phyloP scores from a whole-genome alignment of 1,140 invertebrate species.

The Panulirus ornatus region DNA sequence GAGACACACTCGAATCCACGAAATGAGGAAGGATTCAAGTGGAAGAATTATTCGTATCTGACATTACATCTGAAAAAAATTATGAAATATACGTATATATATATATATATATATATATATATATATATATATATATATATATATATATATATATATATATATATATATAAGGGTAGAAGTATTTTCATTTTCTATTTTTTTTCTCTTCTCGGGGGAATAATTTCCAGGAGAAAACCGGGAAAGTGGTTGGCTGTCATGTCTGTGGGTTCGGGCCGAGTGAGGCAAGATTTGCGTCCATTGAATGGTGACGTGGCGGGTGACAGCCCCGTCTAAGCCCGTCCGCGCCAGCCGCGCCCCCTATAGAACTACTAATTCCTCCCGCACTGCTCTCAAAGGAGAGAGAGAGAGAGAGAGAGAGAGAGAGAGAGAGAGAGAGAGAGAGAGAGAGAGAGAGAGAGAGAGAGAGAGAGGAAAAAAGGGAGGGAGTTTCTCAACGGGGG shows the following conservation, averaged over 20 bases:
- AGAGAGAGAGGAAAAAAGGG: constrained; percentile 30
- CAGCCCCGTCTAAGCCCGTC: not conserved
- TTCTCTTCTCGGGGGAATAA: too few relatives aligned
- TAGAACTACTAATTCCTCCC: constrained; percentile 19
- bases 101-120: constrained; percentile 26
- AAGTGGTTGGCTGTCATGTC: too few relatives aligned
- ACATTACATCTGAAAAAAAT: too few relatives aligned
- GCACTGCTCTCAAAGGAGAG: not conserved
- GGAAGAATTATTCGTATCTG: too few relatives aligned
- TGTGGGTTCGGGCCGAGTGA: too few relatives aligned
- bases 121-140: constrained; percentile 36
- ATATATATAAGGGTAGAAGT: not conserved
- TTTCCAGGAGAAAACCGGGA: too few relatives aligned
- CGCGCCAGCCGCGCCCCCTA: not conserved
- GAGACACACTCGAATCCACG: too few relatives aligned
- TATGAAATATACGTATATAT: not conserved
- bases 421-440: not conserved
- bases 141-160: constrained; percentile 43
- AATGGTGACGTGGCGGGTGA: too few relatives aligned
- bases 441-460: constrained; percentile 39
- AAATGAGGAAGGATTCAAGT: too few relatives aligned
- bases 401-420: not conserved
- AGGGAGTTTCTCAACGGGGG: not conserved
- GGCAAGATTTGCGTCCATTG: too few relatives aligned
- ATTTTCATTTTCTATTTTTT: not conserved